Evolutionary conservation across 1,140 invertebrate genomes (phyloP).

Genomic region (Myzus persicae): DNA sequence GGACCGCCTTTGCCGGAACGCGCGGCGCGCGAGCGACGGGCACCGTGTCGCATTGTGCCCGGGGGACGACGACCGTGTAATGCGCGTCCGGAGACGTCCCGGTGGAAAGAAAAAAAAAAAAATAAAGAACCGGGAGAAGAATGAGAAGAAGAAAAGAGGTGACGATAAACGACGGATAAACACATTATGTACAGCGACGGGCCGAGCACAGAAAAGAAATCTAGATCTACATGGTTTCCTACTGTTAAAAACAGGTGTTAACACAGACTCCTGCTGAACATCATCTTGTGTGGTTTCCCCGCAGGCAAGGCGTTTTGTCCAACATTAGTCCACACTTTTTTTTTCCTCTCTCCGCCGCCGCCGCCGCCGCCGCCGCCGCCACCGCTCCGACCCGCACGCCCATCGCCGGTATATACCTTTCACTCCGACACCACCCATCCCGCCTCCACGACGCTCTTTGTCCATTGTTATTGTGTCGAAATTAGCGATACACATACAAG

Average conservation of each 20-base stretch:
- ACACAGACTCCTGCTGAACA: constrained; percentile 53
- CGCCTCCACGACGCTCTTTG: not conserved
- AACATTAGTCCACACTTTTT: constrained; percentile 48
- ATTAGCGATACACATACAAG: constrained; percentile 17
- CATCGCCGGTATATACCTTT: not conserved
- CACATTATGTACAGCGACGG: constrained; percentile 17
- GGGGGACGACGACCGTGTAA: constrained; percentile 21
- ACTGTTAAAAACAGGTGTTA: constrained; percentile 58
- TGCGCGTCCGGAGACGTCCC: not conserved
- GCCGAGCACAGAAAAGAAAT: constrained; percentile 37
- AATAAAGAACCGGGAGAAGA: not conserved
- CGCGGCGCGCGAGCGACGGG: no score
- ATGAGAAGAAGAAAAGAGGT: constrained; percentile 6
- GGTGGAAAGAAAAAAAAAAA: not conserved
- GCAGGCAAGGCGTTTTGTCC: constrained; percentile 25
- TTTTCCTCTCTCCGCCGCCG: not conserved
- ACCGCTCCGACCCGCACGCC: not conserved
- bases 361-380: not conserved
- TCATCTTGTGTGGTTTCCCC: constrained; percentile 58
- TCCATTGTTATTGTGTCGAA: constrained; percentile 41
- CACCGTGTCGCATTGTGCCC: not conserved
- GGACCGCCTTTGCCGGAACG: not conserved
- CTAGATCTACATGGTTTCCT: constrained; percentile 53
- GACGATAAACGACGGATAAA: constrained; percentile 56
- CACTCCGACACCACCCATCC: not conserved